A percentile compares a stretch with the other conserved stretches of the same genome.
Conservation (phyloP, 2,113 vertebrate genomes). For the Corvus cornix region DNA sequence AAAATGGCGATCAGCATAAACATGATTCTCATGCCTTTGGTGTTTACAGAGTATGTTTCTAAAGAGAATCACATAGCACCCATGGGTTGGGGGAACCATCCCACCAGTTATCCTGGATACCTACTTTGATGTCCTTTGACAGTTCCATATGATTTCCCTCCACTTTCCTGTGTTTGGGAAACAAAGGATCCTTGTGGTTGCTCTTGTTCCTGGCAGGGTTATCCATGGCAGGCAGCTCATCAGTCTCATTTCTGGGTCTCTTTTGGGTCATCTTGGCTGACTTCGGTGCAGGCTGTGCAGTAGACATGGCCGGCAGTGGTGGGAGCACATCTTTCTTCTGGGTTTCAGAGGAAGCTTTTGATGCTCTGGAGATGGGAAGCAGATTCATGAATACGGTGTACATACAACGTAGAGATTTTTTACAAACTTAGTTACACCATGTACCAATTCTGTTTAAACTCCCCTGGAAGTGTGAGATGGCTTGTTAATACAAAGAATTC, state of each 20-base stretch:
- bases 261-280: slow-evolving; percentile 69
- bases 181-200: slow-evolving; percentile 46
- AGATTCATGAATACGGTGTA: not conserved
- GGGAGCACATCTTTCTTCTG: slow-evolving; percentile 65
- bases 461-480: not conserved
- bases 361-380: slow-evolving; percentile 57
- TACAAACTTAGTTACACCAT: not conserved
- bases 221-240: slow-evolving; percentile 29
- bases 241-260: slow-evolving; percentile 38
- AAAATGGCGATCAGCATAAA: not conserved
- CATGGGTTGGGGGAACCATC: rapidly evolving
- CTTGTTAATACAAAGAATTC: not conserved
- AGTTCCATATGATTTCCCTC: slow-evolving; percentile 61
- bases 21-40: not conserved
- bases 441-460: not conserved
- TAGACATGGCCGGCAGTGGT: not conserved
- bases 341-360: slow-evolving; percentile 58
- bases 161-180: slow-evolving; percentile 78
- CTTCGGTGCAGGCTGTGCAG: slow-evolving; percentile 49
- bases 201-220: slow-evolving; percentile 53
- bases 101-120: not conserved
- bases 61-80: not conserved
- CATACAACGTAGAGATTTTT: not conserved
- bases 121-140: slow-evolving; percentile 65
- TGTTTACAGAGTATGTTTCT: not conserved